Percentiles rank a stretch among this genome's conserved stretches.
Conservation (phyloP, 2,113 vertebrate genomes). For the Gymnobelideus leadbeateri region DNA sequence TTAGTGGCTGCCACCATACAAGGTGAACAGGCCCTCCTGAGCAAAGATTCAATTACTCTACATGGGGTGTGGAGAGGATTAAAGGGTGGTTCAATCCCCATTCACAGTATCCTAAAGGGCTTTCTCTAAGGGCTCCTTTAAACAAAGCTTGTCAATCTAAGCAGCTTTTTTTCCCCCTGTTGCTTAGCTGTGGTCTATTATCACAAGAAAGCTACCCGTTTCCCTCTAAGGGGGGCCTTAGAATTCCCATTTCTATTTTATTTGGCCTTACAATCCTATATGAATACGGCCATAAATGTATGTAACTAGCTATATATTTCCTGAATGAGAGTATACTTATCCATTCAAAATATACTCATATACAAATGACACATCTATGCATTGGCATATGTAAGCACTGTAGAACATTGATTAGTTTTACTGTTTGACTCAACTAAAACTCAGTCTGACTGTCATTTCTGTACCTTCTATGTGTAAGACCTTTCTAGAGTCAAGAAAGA, state of each 20-base stretch:
- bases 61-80: conserved; percentile 83
- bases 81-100: conserved; percentile 79
- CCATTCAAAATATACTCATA: not conserved
- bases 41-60: conserved; percentile 85
- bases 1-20: conserved; percentile 80
- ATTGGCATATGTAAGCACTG: not conserved
- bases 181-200: conserved; percentile 82
- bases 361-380: not conserved
- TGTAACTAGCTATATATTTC: not conserved
- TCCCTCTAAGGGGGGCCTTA: conserved; percentile 83
- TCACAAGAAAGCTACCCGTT: conserved; percentile 81
- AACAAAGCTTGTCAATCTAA: conserved; percentile 86
- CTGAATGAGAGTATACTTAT: too few species aligned
- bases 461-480: not conserved
- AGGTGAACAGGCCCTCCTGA: conserved; percentile 82
- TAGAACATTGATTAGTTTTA: not conserved
- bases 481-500: not conserved
- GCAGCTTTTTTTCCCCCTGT: conserved; percentile 79
- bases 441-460: not conserved
- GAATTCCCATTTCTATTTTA: conserved; percentile 73
- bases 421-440: not conserved
- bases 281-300: conserved; percentile 37
- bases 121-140: conserved; percentile 78
- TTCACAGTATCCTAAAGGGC: conserved; percentile 82
- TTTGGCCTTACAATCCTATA: conserved; percentile 49